phyloP scores from a whole-genome alignment of 2,797 vertebrate genomes.

The Carapus acus region DNA sequence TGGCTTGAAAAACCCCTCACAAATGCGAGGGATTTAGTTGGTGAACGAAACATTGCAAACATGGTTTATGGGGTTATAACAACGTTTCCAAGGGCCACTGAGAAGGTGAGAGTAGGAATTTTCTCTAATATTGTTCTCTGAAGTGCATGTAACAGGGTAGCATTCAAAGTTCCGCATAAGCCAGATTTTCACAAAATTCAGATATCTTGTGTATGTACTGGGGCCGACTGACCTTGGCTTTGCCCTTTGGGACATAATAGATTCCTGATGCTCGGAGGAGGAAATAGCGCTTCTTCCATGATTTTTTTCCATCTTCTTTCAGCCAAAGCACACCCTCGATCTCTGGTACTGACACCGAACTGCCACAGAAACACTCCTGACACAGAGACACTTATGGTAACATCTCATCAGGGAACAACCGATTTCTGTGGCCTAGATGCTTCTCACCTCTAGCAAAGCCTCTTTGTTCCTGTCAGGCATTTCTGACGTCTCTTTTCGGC shows the following conservation, averaged over 20 bases:
- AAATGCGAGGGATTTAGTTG: no score
- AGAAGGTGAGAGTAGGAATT: not conserved
- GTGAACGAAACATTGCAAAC: no score
- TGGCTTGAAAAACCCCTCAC: no score
- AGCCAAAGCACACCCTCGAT: constrained; percentile 96
- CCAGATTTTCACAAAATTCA: no score
- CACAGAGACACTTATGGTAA: not conserved
- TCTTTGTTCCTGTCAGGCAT: constrained; percentile 99
- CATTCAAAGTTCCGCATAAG: no score
- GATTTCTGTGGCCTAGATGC: no score
- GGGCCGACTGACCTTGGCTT: constrained; percentile 71
- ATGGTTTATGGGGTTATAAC: no score
- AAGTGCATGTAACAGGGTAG: no score
- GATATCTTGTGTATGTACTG: no score
- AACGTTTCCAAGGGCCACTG: no score
- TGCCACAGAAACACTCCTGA: constrained; percentile 96
- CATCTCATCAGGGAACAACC: constrained; percentile 4
- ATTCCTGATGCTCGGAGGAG: constrained; percentile 93
- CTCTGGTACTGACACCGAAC: constrained; percentile 92
- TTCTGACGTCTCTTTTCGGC: constrained; percentile 93
- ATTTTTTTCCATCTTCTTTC: constrained; percentile 98
- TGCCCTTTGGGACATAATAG: constrained; percentile 93
- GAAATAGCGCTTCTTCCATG: constrained; percentile 99
- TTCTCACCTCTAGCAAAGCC: constrained; percentile 87
- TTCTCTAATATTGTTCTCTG: no score